Base-by-base conservation (phyloP, 2,797 vertebrate genomes). In the Sylvilagus floridanus region DNA sequence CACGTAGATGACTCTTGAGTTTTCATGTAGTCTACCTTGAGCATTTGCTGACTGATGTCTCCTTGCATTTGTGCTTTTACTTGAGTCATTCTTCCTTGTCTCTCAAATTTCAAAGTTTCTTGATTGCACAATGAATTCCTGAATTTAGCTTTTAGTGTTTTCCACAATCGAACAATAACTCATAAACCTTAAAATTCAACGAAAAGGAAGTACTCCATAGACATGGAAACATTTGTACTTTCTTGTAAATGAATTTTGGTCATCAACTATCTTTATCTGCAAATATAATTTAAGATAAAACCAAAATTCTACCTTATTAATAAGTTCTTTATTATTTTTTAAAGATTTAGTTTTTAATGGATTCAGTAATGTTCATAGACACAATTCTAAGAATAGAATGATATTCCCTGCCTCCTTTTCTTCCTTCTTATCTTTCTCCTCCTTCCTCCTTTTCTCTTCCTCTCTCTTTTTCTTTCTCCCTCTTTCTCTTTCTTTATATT, bases 211-310 rank as follows among this genome's bases (percentile, higher is more conserved):
- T 8, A 73, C 5, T 4, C 10, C 91, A 7, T 69, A 69, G 52
- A 81, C 17, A 73, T 57, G 90, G 42, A 6, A 72, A 28, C 62
- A 75, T 75, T 87, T 81, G 77, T 78, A 7, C 21, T 86, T 78
- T 87, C 17, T 78, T 84, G 9, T 78, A 6, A 62, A 32, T 82
- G 71, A 37, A 62, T 88, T 89, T 82, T 73, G 28, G 24, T 92
- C 32, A 78, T 83, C 16, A 66, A 13, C 21, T 86, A 32, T 66
- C 42, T 82, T 76, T 69, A 19, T 73, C 63, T 63, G 2, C 84
- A 90, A 75, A 89, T 84, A 60, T 90, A 95, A 84, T 88, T 78
- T 75, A 84, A 92, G 71, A 63, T 9, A 62, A 75, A 83, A 84
- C 11, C 57, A 19, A 79, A 79, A 73, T 90, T 13, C 22, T 17